phyloP scores from a whole-genome alignment of 92 coral and sea anemone genomes.

The Epizoanthus fatuus region DNA sequence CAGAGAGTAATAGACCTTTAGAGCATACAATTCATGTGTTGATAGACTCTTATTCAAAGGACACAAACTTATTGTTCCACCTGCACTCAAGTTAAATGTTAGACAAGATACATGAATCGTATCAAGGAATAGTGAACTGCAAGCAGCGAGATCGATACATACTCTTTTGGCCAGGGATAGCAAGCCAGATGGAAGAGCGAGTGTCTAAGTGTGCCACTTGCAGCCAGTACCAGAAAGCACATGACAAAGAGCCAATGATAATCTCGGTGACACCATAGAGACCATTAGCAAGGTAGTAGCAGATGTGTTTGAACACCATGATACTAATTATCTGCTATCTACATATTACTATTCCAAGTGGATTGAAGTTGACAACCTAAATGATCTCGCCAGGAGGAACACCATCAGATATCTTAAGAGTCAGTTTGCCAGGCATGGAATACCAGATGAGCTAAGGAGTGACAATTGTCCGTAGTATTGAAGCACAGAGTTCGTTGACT shows the following conservation, averaged over 20 bases:
- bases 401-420: conserved; percentile 40
- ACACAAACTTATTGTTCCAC: conserved; percentile 46
- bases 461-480: conserved; percentile 60
- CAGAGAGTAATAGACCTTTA: conserved; percentile 38
- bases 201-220: neutral
- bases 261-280: neutral
- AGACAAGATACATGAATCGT: conserved; percentile 5
- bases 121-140: too few relatives aligned
- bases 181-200: neutral
- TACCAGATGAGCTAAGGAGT: conserved; percentile 50
- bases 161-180: neutral
- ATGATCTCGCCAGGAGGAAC: conserved; percentile 39
- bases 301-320: neutral
- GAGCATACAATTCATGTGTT: conserved; percentile 36
- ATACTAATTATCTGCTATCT: neutral
- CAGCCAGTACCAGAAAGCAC: neutral
- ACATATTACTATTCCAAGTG: conserved; percentile 58
- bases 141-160: neutral
- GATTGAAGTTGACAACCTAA: conserved; percentile 51
- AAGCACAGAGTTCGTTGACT: conserved; percentile 44
- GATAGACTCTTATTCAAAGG: conserved; percentile 62
- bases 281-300: neutral
- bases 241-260: neutral
- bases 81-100: conserved; percentile 40
- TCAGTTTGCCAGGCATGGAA: conserved; percentile 53